Percentiles rank a stretch among this genome's conserved stretches.
phyloP scores from a whole-genome alignment of 92 coral and sea anemone species.

The Porites divaricata region DNA sequence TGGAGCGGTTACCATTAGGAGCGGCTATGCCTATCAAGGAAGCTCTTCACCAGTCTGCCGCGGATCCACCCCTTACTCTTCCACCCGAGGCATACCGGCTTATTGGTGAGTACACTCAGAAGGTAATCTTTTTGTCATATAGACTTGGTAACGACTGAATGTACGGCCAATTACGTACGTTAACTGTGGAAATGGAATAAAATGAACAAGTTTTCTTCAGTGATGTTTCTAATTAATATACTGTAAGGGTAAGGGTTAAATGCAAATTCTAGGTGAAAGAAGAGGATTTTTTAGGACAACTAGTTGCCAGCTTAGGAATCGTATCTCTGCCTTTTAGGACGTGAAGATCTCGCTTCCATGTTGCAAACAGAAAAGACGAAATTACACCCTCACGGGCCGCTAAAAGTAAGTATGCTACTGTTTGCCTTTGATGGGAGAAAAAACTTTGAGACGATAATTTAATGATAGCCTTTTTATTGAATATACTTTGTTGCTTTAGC shows the following conservation, averaged over 20 bases:
- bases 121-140: neutral
- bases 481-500: neutral
- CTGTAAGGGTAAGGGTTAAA: no score
- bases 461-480: neutral
- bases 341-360: slow-evolving; percentile 43
- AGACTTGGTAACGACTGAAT: no score
- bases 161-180: no score
- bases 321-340: neutral
- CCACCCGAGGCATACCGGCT: slow-evolving; percentile 80
- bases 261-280: no score
- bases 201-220: no score
- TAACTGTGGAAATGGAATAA: no score
- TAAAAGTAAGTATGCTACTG: slow-evolving; percentile 64
- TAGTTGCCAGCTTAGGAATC: no score
- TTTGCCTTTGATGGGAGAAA: neutral
- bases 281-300: no score
- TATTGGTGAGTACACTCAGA: slow-evolving; percentile 66
- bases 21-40: slow-evolving; percentile 84
- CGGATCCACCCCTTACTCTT: slow-evolving; percentile 80
- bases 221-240: no score
- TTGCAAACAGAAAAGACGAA: slow-evolving; percentile 11
- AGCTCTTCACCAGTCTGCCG: slow-evolving; percentile 87
- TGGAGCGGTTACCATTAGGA: slow-evolving; percentile 95
- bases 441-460: neutral
- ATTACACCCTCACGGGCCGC: slow-evolving; percentile 49